phyloP scores from a whole-genome alignment of 2,888 invertebrate genomes.

The Temnothorax rugatulus region DNA sequence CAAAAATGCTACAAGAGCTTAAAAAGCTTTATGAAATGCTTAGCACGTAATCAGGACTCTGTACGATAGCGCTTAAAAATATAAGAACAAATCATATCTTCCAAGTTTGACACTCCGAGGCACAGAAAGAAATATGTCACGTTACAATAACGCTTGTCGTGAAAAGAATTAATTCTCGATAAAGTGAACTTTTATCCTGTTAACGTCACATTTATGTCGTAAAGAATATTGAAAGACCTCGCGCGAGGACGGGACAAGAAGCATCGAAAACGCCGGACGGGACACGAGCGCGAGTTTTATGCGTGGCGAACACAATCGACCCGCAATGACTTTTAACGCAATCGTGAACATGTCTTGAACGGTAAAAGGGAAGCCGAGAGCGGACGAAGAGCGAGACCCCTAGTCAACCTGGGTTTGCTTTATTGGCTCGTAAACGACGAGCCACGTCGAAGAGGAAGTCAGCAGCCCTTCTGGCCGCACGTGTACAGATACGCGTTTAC shows the following conservation, averaged over 20 bases:
- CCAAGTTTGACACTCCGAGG: background rate
- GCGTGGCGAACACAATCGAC: constrained; percentile 70
- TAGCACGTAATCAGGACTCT: background rate
- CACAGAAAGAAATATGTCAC: constrained; percentile 3
- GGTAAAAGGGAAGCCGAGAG: constrained; percentile 60
- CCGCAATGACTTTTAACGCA: constrained; percentile 74
- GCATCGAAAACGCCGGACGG: constrained; percentile 64
- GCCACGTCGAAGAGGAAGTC: constrained; percentile 80
- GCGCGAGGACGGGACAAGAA: constrained; percentile 64
- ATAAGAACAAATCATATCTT: background rate
- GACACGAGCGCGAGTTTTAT: constrained; percentile 76
- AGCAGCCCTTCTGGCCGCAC: constrained; percentile 65
- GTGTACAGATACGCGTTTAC: constrained; percentile 29
- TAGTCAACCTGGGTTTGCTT: constrained; percentile 77
- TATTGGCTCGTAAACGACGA: constrained; percentile 84
- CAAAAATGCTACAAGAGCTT: background rate
- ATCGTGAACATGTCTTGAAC: constrained; percentile 72
- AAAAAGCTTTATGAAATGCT: background rate
- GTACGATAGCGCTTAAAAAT: background rate
- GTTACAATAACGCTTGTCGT: constrained; percentile 22
- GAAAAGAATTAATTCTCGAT: constrained; percentile 37
- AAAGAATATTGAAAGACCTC: constrained; percentile 53
- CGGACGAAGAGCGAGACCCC: constrained; percentile 48
- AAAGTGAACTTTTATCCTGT: constrained; percentile 36
- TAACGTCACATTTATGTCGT: constrained; percentile 46